Evolutionary conservation across 2,888 invertebrate species (phyloP).

Genomic region (Bellardia bayeri): DNA sequence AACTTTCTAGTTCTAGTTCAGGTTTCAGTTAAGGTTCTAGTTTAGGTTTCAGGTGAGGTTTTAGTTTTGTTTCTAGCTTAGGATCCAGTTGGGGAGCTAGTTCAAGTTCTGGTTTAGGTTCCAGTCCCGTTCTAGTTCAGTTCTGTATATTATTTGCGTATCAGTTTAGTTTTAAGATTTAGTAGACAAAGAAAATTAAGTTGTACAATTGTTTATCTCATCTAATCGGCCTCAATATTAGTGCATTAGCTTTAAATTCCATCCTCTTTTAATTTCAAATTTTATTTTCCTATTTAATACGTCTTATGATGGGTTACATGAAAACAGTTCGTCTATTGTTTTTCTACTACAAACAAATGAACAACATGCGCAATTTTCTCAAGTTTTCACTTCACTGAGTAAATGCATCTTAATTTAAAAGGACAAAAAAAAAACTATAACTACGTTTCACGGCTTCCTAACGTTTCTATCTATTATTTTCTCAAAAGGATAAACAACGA

Average conservation of each 20-base stretch:
- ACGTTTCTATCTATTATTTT: not conserved
- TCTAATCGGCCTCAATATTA: no score
- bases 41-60: no score
- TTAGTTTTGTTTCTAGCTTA: no score
- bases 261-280: not conserved
- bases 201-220: not conserved
- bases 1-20: no score
- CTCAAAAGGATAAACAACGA: not conserved
- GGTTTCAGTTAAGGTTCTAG: no score
- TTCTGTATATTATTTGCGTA: not conserved
- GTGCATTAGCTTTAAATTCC: not conserved
- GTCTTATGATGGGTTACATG: no score
- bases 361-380: constrained; percentile 59
- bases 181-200: not conserved
- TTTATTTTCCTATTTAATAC: not conserved
- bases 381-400: constrained; percentile 59
- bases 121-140: not conserved
- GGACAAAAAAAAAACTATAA: not conserved
- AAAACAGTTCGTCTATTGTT: not conserved
- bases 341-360: not conserved
- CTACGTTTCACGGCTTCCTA: not conserved
- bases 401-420: not conserved
- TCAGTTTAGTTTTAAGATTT: not conserved
- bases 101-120: no score
- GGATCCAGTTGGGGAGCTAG: no score